phyloP scores from a whole-genome alignment of 2,888 invertebrate genomes.

The Epirrhoe alternata region DNA sequence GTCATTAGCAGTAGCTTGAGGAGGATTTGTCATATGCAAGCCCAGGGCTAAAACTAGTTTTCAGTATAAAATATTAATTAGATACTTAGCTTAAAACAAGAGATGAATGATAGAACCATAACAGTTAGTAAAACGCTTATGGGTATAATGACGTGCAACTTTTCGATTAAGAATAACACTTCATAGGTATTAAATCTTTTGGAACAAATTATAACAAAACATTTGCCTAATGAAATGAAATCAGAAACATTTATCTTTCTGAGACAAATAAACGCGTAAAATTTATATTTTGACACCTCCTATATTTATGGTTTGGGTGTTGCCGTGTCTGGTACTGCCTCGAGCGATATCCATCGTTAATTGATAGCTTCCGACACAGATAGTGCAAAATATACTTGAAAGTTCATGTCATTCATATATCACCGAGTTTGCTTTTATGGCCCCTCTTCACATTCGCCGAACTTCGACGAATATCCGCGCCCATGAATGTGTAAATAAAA shows the following conservation, averaged over 20 bases:
- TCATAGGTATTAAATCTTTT: slow-evolving; percentile 26
- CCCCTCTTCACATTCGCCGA: too few species aligned
- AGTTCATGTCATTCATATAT: slow-evolving; percentile 7
- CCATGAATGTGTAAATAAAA: too few species aligned
- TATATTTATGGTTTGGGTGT: slow-evolving; percentile 33
- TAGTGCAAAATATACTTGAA: neutral
- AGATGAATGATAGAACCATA: neutral
- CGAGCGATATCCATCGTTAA: slow-evolving; percentile 33
- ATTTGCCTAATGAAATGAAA: slow-evolving; percentile 30
- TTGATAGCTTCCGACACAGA: slow-evolving; percentile 32
- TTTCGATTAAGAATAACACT: slow-evolving; percentile 12
- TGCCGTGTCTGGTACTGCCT: slow-evolving; percentile 28
- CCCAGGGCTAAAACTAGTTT: too few species aligned
- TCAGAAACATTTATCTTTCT: slow-evolving; percentile 22
- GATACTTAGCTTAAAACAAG: neutral
- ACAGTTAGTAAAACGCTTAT: neutral
- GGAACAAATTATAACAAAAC: slow-evolving; percentile 30
- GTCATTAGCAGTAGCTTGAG: too few species aligned
- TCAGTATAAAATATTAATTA: too few species aligned
- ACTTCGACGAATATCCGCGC: too few species aligned
- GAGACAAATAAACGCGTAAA: slow-evolving; percentile 33
- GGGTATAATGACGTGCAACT: neutral
- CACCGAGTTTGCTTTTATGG: neutral
- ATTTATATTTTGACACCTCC: slow-evolving; percentile 34
- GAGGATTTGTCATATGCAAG: too few species aligned